Evolutionary conservation across 2,113 vertebrate genomes (phyloP).

Genomic region (Varanus komodoensis): DNA sequence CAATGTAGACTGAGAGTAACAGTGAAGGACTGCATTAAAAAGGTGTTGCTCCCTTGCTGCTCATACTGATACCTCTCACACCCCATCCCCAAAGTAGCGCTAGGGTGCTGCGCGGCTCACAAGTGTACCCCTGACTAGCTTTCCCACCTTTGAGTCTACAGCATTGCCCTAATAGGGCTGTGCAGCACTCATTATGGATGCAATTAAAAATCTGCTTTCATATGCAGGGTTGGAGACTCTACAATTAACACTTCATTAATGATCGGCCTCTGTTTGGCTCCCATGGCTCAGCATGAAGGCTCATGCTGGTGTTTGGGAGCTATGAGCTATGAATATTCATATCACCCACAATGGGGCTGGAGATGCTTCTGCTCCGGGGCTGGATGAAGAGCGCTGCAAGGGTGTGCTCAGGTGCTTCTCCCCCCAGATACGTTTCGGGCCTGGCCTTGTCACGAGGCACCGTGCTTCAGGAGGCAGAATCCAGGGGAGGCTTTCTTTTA

Average conservation of each 20-base stretch:
- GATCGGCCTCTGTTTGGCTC: constrained; percentile 30
- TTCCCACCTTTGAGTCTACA: not conserved
- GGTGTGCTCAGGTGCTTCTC: not conserved
- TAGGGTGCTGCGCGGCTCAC: too few species aligned
- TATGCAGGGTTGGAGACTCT: constrained; percentile 27
- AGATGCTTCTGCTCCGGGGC: not conserved
- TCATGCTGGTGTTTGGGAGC: not conserved
- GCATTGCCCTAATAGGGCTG: not conserved
- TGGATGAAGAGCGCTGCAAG: too few species aligned
- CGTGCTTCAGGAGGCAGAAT: not conserved
- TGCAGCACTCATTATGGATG: constrained; percentile 35
- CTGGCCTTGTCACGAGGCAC: not conserved
- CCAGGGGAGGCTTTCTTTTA: not conserved
- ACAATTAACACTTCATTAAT: constrained; percentile 55
- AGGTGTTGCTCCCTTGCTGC: not conserved
- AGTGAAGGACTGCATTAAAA: not conserved
- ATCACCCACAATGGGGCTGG: not conserved
- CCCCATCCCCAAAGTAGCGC: not conserved
- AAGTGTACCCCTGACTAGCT: too few species aligned
- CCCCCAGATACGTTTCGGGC: too few species aligned
- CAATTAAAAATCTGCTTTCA: constrained; percentile 44
- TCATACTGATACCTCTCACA: not conserved
- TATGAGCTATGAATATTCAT: constrained; percentile 57
- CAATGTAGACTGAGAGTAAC: not conserved
- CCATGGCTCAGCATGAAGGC: constrained; percentile 17